phyloP scores from a whole-genome alignment of 2,113 vertebrate species.

The Psettodes erumei region DNA sequence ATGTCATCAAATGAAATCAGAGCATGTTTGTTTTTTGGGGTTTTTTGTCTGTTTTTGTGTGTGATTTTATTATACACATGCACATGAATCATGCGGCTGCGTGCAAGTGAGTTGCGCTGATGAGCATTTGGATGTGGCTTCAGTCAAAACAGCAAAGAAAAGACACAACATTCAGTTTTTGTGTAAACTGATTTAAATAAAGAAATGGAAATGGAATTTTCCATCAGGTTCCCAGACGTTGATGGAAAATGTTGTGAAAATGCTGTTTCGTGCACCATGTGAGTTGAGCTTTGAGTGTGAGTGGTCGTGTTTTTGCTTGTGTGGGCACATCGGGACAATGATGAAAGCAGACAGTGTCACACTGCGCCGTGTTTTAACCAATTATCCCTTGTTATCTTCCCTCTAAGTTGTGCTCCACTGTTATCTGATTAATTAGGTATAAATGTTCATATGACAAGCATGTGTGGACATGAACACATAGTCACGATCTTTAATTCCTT shows the following conservation, averaged over 20 bases:
- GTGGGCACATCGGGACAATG: slow-evolving; percentile 25
- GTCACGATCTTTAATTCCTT: neutral
- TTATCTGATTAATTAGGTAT: slow-evolving; percentile 29
- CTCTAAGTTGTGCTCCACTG: slow-evolving; percentile 3
- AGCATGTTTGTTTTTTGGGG: no score
- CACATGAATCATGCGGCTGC: neutral
- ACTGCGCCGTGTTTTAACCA: slow-evolving; percentile 46
- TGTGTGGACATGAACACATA: slow-evolving; percentile 31
- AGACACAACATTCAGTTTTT: neutral
- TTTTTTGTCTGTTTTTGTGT: neutral
- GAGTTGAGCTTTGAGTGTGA: slow-evolving; percentile 16
- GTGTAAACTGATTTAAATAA: neutral
- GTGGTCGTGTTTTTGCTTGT: slow-evolving; percentile 3
- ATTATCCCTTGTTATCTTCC: slow-evolving; percentile 41
- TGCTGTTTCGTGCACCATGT: no score
- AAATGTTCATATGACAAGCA: slow-evolving; percentile 18
- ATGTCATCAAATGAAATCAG: slow-evolving; percentile 61
- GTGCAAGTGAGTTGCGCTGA: neutral
- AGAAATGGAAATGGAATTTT: neutral
- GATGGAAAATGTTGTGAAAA: no score
- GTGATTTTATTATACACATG: neutral
- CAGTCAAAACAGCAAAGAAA: neutral
- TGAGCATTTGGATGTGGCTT: no score
- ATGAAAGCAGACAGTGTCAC: slow-evolving; percentile 52
- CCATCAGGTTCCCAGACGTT: neutral